Conservation (phyloP, 2,113 vertebrate species). For the Canis aureus region DNA sequence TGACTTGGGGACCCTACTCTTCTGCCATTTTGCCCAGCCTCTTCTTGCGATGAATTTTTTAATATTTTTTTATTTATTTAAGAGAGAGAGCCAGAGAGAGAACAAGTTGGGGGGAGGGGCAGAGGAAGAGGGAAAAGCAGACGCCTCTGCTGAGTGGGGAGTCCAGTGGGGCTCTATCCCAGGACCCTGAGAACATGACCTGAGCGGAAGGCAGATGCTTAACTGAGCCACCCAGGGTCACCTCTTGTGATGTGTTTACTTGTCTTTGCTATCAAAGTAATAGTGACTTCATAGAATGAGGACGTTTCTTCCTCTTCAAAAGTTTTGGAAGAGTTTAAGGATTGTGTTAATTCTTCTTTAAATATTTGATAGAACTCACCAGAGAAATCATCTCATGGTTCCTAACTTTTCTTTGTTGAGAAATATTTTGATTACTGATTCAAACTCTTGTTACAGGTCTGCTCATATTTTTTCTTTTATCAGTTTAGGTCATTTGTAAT, state of each 20-base stretch:
- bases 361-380: neutral
- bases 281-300: neutral
- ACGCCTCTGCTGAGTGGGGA: neutral
- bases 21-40: no score
- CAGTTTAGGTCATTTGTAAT: neutral
- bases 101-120: neutral
- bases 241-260: neutral
- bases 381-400: neutral
- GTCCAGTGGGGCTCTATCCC: neutral
- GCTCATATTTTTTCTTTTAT: constrained; percentile 27
- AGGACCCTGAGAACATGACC: neutral
- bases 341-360: neutral
- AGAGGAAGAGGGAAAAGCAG: neutral
- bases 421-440: neutral
- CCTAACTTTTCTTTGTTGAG: neutral
- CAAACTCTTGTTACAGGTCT: neutral
- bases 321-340: neutral
- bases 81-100: neutral
- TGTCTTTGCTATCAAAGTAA: neutral
- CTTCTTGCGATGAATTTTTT: neutral
- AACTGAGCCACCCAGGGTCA: neutral
- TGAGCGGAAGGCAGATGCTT: neutral
- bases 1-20: no score
- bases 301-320: neutral
- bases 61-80: neutral